Evolutionary conservation across 1,140 invertebrate species (phyloP), one percentile per base, ranked within the genome.

Genomic region (Watersipora subatra): DNA sequence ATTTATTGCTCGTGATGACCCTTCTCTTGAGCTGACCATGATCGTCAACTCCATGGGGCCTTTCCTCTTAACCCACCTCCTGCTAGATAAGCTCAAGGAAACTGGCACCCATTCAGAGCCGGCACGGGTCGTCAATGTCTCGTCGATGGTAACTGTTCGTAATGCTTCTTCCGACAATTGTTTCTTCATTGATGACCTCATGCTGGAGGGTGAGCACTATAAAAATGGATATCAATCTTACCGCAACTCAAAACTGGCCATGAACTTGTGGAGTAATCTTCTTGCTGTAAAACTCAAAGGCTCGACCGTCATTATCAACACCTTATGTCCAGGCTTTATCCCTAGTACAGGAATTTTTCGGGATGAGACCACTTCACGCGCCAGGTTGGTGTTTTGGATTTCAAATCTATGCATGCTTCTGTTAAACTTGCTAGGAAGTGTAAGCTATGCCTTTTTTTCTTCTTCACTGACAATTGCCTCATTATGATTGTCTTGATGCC

Each of bases 71-170:
- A 92, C 92, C 1, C 86, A 88, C 73, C 82, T 94, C 57, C 78
- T 96, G 0, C 69, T 93, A 34, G 88, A 91, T 70, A 72, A 69
- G 57, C 28, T 82, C 7, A 73, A 78, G 63, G 64, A 67, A n/a
- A 71, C 88, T 19, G 84, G 85, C 0, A 86, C 88, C 19, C 86
- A 87, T 27, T 57, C 69, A 22, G 64, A 34, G 1, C 68, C 63
- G 64, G 62, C 68, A 24, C 85, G 92, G 68, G 87, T 95, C 64
- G 84, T 95, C 0, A 85, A 91, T 1, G 90, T 93, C 0, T 89
- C 91, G 0, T 93, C 85, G 1, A 30, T 56, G 7, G 17, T 67
- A 1, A 73, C 76, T 69, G 69, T 74, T 65, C 20, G 24, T 15
- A n/a, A n/a, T 1, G 27, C 64, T 3, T 19, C 64, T 19, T n/a